Base-by-base conservation (phyloP, 2,113 vertebrate species). In the Corythornis madagascariensis region DNA sequence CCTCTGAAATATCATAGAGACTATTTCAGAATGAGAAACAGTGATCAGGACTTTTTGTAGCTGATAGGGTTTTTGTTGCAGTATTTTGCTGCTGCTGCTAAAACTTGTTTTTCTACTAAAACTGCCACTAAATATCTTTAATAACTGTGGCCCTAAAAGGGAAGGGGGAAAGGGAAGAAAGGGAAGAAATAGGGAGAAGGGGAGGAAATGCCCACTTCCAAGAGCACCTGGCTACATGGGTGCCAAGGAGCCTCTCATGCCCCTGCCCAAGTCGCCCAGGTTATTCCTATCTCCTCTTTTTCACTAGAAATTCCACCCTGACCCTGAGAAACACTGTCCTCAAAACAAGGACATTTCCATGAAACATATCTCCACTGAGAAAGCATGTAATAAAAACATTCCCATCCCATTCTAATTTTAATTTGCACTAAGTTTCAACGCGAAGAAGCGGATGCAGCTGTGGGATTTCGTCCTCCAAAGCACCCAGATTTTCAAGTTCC, bases 321-420 rank as follows among this genome's bases (percentile, higher is more conserved):
- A 73, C 75, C 94, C 95, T 89, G 85, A 94, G 94, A 94, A 92
- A 89, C 38, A 7, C 65, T 47, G 55, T 77, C 91, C 73, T 17
- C 63, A 73, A 61, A 94, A 72, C 94, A 33, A 66, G 78, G 78
- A 16, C 79, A 63, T 83, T 95, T 89, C 90, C 94, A 88, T 63
- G 91, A 83, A 86, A 83, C 67, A 1, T 20, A 73, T 94, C 92
- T 94, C 66, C 55, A 7, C 84, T 83, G 89, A 8, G 5, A 93
- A 93, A 95, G 84, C 91, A 63, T 4, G 35, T 21, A 25, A 91
- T 61, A 8, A 92, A 92, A 95, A 88, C 94, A 88, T 94, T 95
- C 93, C 93, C 92, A 94, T 88, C 92, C 92, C 90, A 63, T 83
- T 88, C 93, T 94, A 95, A 92, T 92, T 92, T 95, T 92, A 91